phyloP scores from a whole-genome alignment of 2,888 invertebrate genomes.

The Eudemis profundana region DNA sequence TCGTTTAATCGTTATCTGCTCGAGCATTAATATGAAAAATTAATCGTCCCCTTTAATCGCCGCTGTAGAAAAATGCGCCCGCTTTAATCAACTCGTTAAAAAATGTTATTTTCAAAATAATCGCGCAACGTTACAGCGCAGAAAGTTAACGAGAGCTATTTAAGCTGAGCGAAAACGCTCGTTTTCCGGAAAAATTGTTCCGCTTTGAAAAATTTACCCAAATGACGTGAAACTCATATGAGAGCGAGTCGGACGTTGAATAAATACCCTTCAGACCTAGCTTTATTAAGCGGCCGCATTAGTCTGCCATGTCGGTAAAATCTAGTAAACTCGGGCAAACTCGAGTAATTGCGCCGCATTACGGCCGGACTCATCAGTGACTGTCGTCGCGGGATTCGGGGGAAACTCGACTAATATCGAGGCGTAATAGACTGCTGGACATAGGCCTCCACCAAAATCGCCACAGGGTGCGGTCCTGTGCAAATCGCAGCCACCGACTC shows the following conservation, averaged over 20 bases:
- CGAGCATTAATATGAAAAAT: conserved; percentile 64
- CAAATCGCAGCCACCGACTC: no score
- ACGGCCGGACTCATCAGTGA: conserved; percentile 47
- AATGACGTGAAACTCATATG: conserved; percentile 81
- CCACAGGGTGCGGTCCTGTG: no score
- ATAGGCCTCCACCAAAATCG: no score
- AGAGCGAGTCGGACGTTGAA: conserved; percentile 59
- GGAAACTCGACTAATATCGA: conserved; percentile 18
- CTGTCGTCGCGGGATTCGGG: conserved; percentile 13
- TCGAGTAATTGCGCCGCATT: conserved; percentile 62
- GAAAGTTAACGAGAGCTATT: conserved; percentile 83
- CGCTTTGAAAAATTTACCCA: conserved; percentile 76
- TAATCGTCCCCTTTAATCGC: conserved; percentile 50
- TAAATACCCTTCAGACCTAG: conserved; percentile 60
- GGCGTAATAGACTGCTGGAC: conserved; percentile 1
- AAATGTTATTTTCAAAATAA: conserved; percentile 77
- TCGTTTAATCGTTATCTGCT: conserved; percentile 48
- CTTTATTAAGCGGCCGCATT: conserved; percentile 63
- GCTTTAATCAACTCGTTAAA: conserved; percentile 76
- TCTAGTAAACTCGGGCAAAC: conserved; percentile 49
- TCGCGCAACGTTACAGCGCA: conserved; percentile 68
- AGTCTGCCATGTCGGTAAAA: conserved; percentile 56
- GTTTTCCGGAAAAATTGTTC: conserved; percentile 70
- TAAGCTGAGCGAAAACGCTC: conserved; percentile 64
- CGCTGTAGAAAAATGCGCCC: conserved; percentile 57